Conservation (phyloP, 2,888 invertebrate genomes). For the Leptinotarsa tumamoca region DNA sequence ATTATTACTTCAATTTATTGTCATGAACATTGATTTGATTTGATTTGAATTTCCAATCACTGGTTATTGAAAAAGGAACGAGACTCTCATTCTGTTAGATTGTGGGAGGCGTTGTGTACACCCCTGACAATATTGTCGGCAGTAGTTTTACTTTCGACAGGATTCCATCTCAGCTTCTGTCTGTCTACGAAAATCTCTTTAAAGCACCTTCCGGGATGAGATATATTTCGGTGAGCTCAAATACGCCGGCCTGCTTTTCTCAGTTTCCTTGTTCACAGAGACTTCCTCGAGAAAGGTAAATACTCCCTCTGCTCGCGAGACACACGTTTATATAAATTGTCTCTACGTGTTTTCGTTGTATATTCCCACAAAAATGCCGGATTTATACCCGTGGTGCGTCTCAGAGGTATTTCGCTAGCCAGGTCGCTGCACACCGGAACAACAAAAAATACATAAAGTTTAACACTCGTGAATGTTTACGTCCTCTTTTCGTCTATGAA, state of each 20-base stretch:
- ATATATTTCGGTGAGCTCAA: slow-evolving; percentile 51
- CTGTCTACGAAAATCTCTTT: slow-evolving; percentile 39
- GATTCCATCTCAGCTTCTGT: not conserved
- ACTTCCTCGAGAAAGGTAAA: slow-evolving; percentile 52
- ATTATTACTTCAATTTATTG: too few relatives aligned
- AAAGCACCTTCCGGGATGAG: slow-evolving; percentile 47
- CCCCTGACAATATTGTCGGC: not conserved
- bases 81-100: too few relatives aligned
- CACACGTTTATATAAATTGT: slow-evolving; percentile 58
- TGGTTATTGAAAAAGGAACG: too few relatives aligned
- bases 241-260: slow-evolving; percentile 47
- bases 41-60: too few relatives aligned
- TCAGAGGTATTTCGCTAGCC: slow-evolving; percentile 48
- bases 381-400: slow-evolving; percentile 55
- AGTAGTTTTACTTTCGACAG: not conserved
- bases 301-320: slow-evolving; percentile 55
- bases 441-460: slow-evolving; percentile 26
- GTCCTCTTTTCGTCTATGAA: slow-evolving; percentile 30
- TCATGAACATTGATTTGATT: too few relatives aligned
- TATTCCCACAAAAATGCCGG: slow-evolving; percentile 53
- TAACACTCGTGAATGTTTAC: slow-evolving; percentile 35
- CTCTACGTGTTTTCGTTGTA: slow-evolving; percentile 55
- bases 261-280: slow-evolving; percentile 49
- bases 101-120: not conserved
- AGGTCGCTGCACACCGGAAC: slow-evolving; percentile 22